Evolutionary conservation across 2,888 invertebrate genomes (phyloP).

Genomic region (Drosophila subquinaria): DNA sequence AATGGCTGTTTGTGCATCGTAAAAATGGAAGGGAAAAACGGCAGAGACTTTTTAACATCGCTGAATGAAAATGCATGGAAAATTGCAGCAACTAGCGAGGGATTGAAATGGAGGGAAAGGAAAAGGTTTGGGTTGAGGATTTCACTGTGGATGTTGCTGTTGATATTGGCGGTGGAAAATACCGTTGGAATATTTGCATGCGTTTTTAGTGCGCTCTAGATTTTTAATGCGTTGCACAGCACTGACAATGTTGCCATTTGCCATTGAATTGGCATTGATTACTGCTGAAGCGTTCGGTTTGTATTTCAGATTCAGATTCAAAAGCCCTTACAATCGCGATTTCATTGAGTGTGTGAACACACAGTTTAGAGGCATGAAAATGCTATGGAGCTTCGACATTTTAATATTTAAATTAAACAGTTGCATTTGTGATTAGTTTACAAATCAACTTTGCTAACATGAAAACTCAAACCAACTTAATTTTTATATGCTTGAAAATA

Average conservation of each 20-base stretch:
- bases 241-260: constrained; percentile 55
- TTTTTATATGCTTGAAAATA: not conserved
- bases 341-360: constrained; percentile 11
- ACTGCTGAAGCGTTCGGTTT: constrained; percentile 41
- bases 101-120: not conserved
- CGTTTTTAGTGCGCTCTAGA: constrained; percentile 62
- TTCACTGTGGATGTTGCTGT: not conserved
- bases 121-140: not conserved
- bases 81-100: constrained; percentile 54
- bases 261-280: constrained; percentile 66
- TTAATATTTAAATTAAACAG: not conserved
- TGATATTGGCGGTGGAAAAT: not conserved
- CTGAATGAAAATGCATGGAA: constrained; percentile 71
- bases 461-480: not conserved
- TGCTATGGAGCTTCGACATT: not conserved
- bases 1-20: constrained; percentile 44
- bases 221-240: constrained; percentile 63
- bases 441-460: not conserved
- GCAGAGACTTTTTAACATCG: constrained; percentile 12
- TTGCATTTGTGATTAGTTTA: not conserved
- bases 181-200: constrained; percentile 62
- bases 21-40: constrained; percentile 10
- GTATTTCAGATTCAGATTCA: constrained; percentile 31
- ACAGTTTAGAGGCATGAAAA: not conserved
- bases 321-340: constrained; percentile 5